Percentiles rank a stretch among this genome's conserved stretches.
phyloP scores from a whole-genome alignment of 2,113 vertebrate genomes.

The Strix aluco region DNA sequence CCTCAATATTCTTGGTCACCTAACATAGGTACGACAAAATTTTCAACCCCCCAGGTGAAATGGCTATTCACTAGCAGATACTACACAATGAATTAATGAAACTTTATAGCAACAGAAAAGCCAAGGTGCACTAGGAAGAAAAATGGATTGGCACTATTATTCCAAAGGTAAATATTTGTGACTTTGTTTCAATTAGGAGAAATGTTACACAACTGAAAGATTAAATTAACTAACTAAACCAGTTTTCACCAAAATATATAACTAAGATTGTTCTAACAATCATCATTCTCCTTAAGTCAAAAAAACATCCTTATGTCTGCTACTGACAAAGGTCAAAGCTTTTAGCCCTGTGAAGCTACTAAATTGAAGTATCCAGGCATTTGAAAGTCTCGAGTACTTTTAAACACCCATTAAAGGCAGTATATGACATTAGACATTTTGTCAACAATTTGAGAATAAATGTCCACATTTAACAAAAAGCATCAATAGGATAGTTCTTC shows the following conservation, averaged over 20 bases:
- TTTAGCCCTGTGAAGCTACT: background rate
- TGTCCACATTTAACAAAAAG: background rate
- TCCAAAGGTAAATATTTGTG: conserved; percentile 9
- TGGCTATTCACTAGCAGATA: background rate
- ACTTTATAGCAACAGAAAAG: background rate
- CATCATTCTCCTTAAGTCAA: background rate
- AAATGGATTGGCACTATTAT: conserved; percentile 13
- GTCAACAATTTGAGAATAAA: background rate
- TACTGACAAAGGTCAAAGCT: background rate
- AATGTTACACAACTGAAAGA: background rate
- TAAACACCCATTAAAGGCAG: background rate
- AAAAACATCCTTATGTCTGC: background rate
- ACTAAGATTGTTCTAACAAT: background rate
- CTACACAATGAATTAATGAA: background rate
- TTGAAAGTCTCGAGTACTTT: background rate
- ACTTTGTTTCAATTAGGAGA: conserved; percentile 11
- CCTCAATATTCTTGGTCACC: conserved; percentile 4
- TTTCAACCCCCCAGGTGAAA: background rate
- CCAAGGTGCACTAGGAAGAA: background rate
- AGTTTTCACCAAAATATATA: background rate
- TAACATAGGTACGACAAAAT: background rate
- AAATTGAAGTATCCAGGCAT: background rate
- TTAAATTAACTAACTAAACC: background rate
- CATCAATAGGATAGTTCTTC: background rate
- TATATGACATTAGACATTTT: background rate